A percentile compares a stretch with the other conserved stretches of the same genome.
These are phyloP conservation scores for Xyliphius kryptos DNA, from an alignment of 2,113 vertebrate genomes.

Conservation along the genomic window DNA sequence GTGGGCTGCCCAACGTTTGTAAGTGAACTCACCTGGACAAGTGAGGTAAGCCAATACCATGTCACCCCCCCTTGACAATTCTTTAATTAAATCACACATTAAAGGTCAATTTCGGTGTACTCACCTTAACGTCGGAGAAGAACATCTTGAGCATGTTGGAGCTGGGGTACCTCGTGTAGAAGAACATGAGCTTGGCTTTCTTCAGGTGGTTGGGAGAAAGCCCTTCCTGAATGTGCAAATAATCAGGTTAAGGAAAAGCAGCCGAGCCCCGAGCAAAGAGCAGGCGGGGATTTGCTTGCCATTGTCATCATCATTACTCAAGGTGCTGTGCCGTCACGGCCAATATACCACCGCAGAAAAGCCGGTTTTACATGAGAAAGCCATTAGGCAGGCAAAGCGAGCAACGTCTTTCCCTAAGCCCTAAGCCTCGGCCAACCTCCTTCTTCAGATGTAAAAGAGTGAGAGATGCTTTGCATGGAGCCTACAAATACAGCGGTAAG, in stretches of 20 bases:
- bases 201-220: conserved; percentile 97
- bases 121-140: conserved; percentile 99
- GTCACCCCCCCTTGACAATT: too few species aligned
- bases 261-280: conserved; percentile 12
- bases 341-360: conserved; percentile 59
- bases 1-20: conserved; percentile 19
- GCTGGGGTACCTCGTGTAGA: conserved; percentile 96
- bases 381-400: conserved; percentile 68
- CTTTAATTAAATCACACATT: too few species aligned
- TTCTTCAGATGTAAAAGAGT: conserved; percentile 55
- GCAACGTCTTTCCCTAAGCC: conserved; percentile 54
- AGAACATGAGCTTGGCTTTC: conserved; percentile 99
- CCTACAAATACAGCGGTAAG: conserved; percentile 70
- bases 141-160: conserved; percentile 99
- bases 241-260: conserved; percentile 40
- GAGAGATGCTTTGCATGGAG: conserved; percentile 65
- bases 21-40: conserved; percentile 32
- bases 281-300: conserved; percentile 59
- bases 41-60: conserved; percentile 23
- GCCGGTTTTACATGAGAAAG: conserved; percentile 63
- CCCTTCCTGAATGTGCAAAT: conserved; percentile 86
- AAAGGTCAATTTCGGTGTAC: too few species aligned
- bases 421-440: conserved; percentile 53
- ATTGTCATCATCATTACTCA: conserved; percentile 59
- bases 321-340: conserved; percentile 62